Evolutionary conservation across 2,113 vertebrate species (phyloP), one percentile per base, ranked within the genome.

Genomic region (Martes martes): DNA sequence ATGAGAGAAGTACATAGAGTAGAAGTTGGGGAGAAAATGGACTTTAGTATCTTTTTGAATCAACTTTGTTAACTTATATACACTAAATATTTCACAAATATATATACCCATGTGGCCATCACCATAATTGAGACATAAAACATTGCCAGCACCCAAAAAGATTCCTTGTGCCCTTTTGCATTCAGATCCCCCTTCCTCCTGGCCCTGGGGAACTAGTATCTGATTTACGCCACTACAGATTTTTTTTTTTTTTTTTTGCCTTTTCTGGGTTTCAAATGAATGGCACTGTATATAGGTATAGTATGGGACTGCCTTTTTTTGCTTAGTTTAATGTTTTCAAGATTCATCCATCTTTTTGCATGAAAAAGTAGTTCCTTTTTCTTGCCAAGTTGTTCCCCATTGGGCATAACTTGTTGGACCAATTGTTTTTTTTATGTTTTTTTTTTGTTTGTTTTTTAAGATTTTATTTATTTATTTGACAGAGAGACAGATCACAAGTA

Each of bases 11-110:
- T 69, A 76, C 4, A 6, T 36, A 42, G 33, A 67, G 9, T 63
- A 81, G 57, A 89, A 55, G 65, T 39, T 65, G 39, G 36, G 65
- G 28, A 4, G 14, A 90, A 90, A 50, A 95, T 11, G 59, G 55
- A 47, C 36, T 79, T 88, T 52, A 59, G 39, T 87, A n/a, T 59
- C 63, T 94, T 91, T 97, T 87, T 50, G 19, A 96, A 73, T 65
- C 42, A 84, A 79, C 42, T 71, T 92, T 61, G 33, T 71, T 57
- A 90, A 89, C 28, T 71, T 90, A 83, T 4, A 89, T 42, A 89
- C 10, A 89, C 31, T 65, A 55, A 92, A 93, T 39, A 14, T 76
- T 45, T 74, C 33, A 90, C 18, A 96, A 81, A 67, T 26, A 36
- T 24, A 50, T 36, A 74, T 28, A 81, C 24, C 28, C 33, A 78